These are phyloP conservation scores for Dicrostonyx torquatus DNA, from an alignment of 2,797 vertebrate genomes.

Conservation along the genomic window DNA sequence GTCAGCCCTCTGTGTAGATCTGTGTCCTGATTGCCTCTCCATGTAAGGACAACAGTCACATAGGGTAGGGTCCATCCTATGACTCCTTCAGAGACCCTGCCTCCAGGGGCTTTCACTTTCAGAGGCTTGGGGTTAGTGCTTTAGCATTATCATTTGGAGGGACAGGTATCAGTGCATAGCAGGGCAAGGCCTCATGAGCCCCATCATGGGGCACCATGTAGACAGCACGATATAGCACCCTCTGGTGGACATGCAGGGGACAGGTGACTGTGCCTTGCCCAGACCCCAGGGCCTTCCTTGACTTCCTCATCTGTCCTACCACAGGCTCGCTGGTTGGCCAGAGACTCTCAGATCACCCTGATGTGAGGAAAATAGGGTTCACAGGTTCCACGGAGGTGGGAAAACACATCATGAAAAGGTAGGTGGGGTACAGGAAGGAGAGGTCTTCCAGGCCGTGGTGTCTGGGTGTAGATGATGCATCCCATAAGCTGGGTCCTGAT, in stretches of 20 bases:
- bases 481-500: not conserved
- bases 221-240: not conserved
- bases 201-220: not conserved
- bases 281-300: not conserved
- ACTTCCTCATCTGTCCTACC: not conserved
- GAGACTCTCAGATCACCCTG: slow-evolving; percentile 91
- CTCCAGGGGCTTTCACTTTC: not conserved
- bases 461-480: not conserved
- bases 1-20: too few species aligned
- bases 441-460: fast-evolving
- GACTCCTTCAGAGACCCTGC: not conserved
- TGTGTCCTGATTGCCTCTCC: not conserved
- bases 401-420: slow-evolving; percentile 96
- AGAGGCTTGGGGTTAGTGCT: not conserved
- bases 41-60: not conserved
- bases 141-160: not conserved
- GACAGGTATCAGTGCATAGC: not conserved
- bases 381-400: slow-evolving; percentile 93
- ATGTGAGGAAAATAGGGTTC: slow-evolving; percentile 93
- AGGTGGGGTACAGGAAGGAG: not conserved
- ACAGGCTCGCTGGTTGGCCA: slow-evolving; percentile 91
- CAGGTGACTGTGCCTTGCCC: not conserved
- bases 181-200: not conserved
- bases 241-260: fast-evolving
- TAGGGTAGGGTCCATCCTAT: not conserved